Base-by-base conservation (phyloP, 1,140 invertebrate genomes). In the Drosophila simulans region DNA sequence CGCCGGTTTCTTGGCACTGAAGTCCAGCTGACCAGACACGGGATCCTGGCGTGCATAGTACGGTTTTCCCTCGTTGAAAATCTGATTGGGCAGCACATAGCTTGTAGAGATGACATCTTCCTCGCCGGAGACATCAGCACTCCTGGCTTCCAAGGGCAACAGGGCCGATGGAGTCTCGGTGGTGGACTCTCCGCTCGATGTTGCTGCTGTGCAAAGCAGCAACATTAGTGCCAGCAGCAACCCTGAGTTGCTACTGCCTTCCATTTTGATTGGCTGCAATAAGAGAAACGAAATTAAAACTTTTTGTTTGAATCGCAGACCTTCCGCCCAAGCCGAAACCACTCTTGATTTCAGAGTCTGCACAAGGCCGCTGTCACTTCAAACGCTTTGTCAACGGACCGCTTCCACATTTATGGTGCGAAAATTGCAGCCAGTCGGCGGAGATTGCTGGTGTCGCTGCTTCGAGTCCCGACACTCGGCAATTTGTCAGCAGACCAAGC, bases 21-120 rank as follows among this genome's bases (percentile, higher is more conserved):
- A 95, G 69, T 95, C 94, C 31, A 95, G 93, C 66, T 94, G 93
- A 5, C 95, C 95, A 0, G 95, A 95, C 13, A 95, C 91, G 0
- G 95, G 94, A 92, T 95, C 95, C 72, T 95, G 95, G 40, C 95
- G 94, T 0, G 95, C 84, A 48, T 95, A 95, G 80, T 96, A 96
- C 0, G 95, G 95, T 70, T 95, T 95, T 22, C 95, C 95, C 55
- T 95, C 94, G 75, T 96, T 95, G 77, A 95, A 95, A 25, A 92
- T 92, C 71, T 92, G 92, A 79, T 92, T 92, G 17, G 92, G 91
- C 11, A 92, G 52, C 10, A 92, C 80, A 25, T 92, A 92, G 37
- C 85, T 90, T 13, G 68, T 85, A 2, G 91, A 84, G 39, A 91
- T 84, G 3, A 92, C 53, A 15, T 92, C 91, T 8, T 91, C 91